Base-by-base conservation (phyloP, 2,113 vertebrate genomes). In the Leptobrachium leishanense region DNA sequence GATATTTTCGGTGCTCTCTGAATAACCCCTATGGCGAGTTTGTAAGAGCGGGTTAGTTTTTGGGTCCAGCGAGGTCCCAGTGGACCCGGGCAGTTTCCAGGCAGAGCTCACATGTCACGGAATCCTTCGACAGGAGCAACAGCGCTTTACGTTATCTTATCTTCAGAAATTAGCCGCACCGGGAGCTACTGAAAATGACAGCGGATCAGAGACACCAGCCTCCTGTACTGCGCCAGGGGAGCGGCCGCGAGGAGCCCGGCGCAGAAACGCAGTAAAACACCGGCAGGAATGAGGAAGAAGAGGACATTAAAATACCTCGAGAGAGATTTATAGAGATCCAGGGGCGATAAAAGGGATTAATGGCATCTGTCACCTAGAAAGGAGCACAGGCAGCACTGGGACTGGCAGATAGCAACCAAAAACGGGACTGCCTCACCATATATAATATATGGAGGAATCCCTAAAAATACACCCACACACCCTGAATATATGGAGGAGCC, bases 141-240 rank as follows among this genome's bases (percentile, higher is more conserved):
- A 0, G 0, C 3, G 8, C 5, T 43, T 74, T 74, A 50, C 5
- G n/a, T 31, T 7, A 6, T 5, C 7, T 74, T 74, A 74, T 74
- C 72, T 63, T 40, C 72, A 2, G 20, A 8, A 64, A 13, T 39
- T 3, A 6, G n/a, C 7, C 50, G 31, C 20, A 20, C 46, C 42
- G 6, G 20, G 53, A 42, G 72, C 72, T 74, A 74, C 72, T 62
- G 72, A 59, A 31, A 43, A 57, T 74, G 42, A 41, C 72, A n/a
- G 54, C 4, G 15, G 39, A 55, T 64, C 31, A 10, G n/a, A 20
- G 62, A 3, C 3, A 64, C 20, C 62, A 1, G 62, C 62, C 10
- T 41, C 10, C 5, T 59, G 6, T 2, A 31, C 11, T 2, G 3
- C 40, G 54, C 4, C 8, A 50, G 46, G 46, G 41, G 12, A 43